Evolutionary conservation across 2,888 invertebrate species (phyloP), one percentile per base, ranked within the genome.

Genomic region (Scrobipalpa costella): DNA sequence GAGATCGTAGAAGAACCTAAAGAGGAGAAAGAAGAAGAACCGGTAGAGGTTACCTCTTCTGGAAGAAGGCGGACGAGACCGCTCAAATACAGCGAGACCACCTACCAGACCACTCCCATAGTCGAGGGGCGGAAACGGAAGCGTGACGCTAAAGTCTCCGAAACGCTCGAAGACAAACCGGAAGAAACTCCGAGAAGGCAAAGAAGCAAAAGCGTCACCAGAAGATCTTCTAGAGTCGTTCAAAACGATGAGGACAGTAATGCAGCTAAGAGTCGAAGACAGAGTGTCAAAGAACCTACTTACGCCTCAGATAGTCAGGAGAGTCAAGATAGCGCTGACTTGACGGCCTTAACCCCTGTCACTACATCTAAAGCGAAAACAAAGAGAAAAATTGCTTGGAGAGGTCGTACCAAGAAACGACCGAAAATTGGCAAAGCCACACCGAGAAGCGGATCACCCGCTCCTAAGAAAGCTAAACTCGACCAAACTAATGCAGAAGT

Each of bases 1-100:
- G 71, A 13, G 7, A 34, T 44, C 0, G 11, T 13, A 1, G 36
- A 38, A 15, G 27, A 21, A 34, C 49, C 57, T 27, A 67, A 67
- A 60, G 38, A 65, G 38, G 73, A 75, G 47, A 73, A 74, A 63
- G 64, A 75, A 49, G 78, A 80, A 61, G 65, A 65, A 2, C 64
- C 74, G 0, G 77, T 89, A 6, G 94, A 94, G 81, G 88, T 93
- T 0, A 94, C 94, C 0, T 94, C 94, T 0, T 94, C 94, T 0
- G 94, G 94, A 3, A 83, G 94, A 63, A 90, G 93, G 78, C 85
- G 94, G 64, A 94, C 93, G 34, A 83, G 94, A 62, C 94, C 94
- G 0, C 89, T 93, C 64, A 94, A 94, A 75, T 94, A 92, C 73
- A 94, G 94, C 68, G 94, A 94, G 79, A 92, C 93, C 7, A 93